A percentile compares a stretch with the other conserved stretches of the same genome.
phyloP scores from a whole-genome alignment of 2,888 invertebrate genomes.

The Drosophila borealis region DNA sequence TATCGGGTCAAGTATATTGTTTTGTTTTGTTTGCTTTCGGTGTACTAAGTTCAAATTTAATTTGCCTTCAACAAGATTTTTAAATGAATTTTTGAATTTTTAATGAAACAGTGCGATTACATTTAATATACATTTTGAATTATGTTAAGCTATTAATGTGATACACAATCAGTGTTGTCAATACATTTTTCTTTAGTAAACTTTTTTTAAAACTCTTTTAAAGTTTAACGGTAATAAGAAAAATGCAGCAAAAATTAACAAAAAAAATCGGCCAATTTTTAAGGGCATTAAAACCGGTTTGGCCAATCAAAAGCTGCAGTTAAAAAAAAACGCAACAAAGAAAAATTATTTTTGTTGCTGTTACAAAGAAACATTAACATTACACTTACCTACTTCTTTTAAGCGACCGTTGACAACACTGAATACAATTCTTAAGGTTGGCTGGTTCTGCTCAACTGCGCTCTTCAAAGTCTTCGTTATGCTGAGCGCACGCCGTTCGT shows the following conservation, averaged over 20 bases:
- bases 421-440: not conserved
- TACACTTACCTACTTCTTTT: too few relatives aligned
- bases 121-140: not conserved
- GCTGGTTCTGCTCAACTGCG: not conserved
- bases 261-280: too few relatives aligned
- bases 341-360: too few relatives aligned
- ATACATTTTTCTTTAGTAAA: too few relatives aligned
- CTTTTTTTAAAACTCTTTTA: too few relatives aligned
- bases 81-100: not conserved
- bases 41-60: slow-evolving; percentile 1
- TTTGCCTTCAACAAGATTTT: not conserved
- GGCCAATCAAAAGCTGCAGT: too few relatives aligned
- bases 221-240: too few relatives aligned
- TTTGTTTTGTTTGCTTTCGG: not conserved
- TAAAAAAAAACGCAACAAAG: too few relatives aligned
- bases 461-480: slow-evolving; percentile 8
- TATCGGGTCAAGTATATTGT: slow-evolving; percentile 1
- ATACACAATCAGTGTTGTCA: not conserved
- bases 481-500: slow-evolving; percentile 1
- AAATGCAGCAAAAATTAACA: too few relatives aligned
- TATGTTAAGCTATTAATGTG: not conserved
- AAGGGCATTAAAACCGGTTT: too few relatives aligned
- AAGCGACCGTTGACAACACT: not conserved
- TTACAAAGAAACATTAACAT: too few relatives aligned
- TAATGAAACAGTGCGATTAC: not conserved